These are phyloP conservation scores for Cathartes aura DNA, from an alignment of 2,113 vertebrate genomes.

Conservation along the genomic window DNA sequence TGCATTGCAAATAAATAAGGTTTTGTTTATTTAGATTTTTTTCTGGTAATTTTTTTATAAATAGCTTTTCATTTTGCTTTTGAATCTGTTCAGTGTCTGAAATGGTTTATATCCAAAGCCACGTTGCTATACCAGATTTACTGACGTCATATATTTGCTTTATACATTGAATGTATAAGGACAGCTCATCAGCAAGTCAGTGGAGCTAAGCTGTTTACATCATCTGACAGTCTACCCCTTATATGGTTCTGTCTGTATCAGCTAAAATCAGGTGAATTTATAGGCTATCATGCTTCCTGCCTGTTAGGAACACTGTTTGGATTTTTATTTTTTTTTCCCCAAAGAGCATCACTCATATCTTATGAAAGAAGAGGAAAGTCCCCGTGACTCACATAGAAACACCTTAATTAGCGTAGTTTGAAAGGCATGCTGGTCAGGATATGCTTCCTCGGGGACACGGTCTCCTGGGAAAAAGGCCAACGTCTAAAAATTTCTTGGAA, in stretches of 20 bases:
- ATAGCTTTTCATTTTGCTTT: neutral
- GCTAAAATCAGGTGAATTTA: neutral
- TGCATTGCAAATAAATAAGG: slow-evolving; percentile 22
- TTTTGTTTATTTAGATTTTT: neutral
- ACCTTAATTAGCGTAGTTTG: slow-evolving; percentile 33
- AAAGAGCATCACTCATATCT: slow-evolving; percentile 16
- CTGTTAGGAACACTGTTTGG: neutral
- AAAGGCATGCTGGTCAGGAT: slow-evolving; percentile 5
- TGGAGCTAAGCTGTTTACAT: neutral
- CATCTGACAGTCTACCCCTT: neutral
- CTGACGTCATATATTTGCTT: neutral
- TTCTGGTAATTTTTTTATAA: neutral
- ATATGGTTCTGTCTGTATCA: neutral
- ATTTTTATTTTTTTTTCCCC: neutral
- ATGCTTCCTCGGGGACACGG: neutral
- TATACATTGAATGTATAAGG: neutral
- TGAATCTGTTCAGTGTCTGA: neutral
- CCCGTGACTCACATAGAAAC: slow-evolving; percentile 52
- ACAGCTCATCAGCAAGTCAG: neutral
- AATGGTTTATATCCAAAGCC: neutral
- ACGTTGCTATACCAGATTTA: neutral
- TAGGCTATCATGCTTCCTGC: neutral
- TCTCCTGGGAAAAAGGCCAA: slow-evolving; percentile 38
- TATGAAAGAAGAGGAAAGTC: slow-evolving; percentile 62
- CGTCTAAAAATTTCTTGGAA: neutral